Base-by-base conservation (phyloP, 2,888 invertebrate species). In the Scaptomyza polygonia region DNA sequence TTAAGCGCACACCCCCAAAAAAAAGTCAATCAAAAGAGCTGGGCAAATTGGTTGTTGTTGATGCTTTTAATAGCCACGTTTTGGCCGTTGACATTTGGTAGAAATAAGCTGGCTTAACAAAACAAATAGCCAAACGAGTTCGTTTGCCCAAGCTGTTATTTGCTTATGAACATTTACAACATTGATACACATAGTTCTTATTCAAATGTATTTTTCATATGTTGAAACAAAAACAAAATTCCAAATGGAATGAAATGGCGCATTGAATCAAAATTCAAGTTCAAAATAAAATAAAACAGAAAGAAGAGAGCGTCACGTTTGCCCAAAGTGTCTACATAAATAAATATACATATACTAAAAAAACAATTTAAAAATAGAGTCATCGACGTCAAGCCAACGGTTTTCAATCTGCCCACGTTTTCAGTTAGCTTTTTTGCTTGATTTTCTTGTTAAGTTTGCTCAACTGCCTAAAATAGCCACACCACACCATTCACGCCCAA, bases 351-450 rank as follows among this genome's bases (percentile, higher is more conserved):
- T 70, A 68, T 67, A 74, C 63, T 67, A 66, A 65, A 72, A 67
- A 66, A 76, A 40, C 30, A 63, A 49, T 76, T 73, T 84, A 80
- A 61, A 80, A 77, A 75, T 78, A 84, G 65, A 53, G 45, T 21
- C 55, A 51, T 62, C 56, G 53, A 39, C 69, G 76, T 58, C 64
- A 65, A 40, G 49, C 53, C 53, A 61, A 63, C 67, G 44, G 43
- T 42, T 52, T 59, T 59, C 64, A 63, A 65, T 45, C 77, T 80
- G 79, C 80, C 80, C 87, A 88, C 87, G 86, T 87, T 88, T 88
- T 88, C 56, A 44, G 44, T 48, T 16, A 5, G 44, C 16, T 58
- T 32, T 52, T 36, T 64, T 44, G 62, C 62, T 61, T 52, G 29
- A 64, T 63, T 63, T 36, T 57, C 62, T 56, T 55, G 61, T 70